Conservation (phyloP, 2,888 invertebrate genomes). For the Acanthosoma haemorrhoidale region DNA sequence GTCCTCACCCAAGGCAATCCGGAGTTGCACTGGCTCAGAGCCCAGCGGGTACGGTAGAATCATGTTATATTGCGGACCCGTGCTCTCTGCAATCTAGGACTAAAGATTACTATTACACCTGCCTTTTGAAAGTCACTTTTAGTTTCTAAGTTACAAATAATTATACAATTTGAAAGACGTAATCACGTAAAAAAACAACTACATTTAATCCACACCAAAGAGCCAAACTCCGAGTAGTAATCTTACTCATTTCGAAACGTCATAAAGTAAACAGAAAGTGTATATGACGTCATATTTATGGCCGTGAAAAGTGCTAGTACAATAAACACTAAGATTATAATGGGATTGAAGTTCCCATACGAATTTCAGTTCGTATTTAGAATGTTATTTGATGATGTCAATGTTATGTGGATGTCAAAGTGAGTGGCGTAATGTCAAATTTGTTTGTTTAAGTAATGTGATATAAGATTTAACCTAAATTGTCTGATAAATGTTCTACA, state of each 20-base stretch:
- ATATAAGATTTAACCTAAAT: constrained; percentile 1
- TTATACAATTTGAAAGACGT: not conserved
- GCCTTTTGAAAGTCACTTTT: too few relatives aligned
- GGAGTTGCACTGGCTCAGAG: too few relatives aligned
- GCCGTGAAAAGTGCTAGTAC: constrained; percentile 22
- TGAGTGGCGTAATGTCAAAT: not conserved
- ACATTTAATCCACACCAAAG: not conserved
- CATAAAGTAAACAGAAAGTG: constrained; percentile 21
- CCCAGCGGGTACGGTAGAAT: too few relatives aligned
- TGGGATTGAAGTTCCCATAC: constrained; percentile 28
- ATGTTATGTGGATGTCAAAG: not conserved
- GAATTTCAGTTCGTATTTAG: not conserved
- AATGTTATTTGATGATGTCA: constrained; percentile 11
- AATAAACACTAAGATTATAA: constrained; percentile 28
- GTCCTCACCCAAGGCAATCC: too few relatives aligned
- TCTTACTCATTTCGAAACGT: not conserved
- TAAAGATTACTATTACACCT: too few relatives aligned
- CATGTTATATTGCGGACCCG: too few relatives aligned
- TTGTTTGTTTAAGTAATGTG: not conserved
- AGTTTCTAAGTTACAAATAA: too few relatives aligned
- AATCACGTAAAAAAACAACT: too few relatives aligned
- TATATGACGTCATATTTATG: constrained; percentile 27
- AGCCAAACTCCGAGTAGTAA: not conserved
- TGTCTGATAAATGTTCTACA: not conserved
- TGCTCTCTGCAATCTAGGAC: too few relatives aligned